Evolutionary conservation across 1,140 invertebrate genomes (phyloP), one percentile per base, ranked within the genome.

Genomic region (Drosophila melanica): DNA sequence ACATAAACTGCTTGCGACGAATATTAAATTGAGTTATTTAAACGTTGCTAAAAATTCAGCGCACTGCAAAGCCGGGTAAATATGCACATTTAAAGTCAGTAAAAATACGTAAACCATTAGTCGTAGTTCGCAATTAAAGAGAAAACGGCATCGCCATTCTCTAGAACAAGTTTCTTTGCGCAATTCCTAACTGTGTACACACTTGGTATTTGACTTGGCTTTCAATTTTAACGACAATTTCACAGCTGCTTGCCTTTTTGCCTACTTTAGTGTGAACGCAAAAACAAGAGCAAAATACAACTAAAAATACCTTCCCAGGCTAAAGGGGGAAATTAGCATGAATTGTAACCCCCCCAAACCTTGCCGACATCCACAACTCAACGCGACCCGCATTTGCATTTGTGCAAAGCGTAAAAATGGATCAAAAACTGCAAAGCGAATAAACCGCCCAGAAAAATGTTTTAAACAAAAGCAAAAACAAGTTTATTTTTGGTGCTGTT

Each of bases 11-110:
- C 33, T 53, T 37, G 58, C 53, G 62, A 42, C 51, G 50, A 37
- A 12, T 20, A 42, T 41, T 57, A 30, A 41, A 77, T 78, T 79
- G 60, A 82, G 80, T 84, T 81, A 79, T 75, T 71, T 27, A 82
- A 39, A 58, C 73, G 59, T 51, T 62, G 41, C 63, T 67, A 45
- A 51, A 11, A 41, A 53, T 35, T 37, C n/a, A 65, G 50, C 48
- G 41, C 47, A 37, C 53, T 42, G 39, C 14, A 59, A 42, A 58
- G 47, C 41, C 7, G n/a, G 14, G 41, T 41, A 55, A 48, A 51
- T 63, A 64, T n/a, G 12, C 47, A 65, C 4, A 45, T 50, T 71
- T 65, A 57, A 57, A n/a, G 62, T 12, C 37, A 35, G 33, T 35
- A 59, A 39, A 70, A 65, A 70, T 60, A 20, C 18, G 27, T 47